Conservation (phyloP, 1,140 invertebrate species). For the Anastrepha obliqua region DNA sequence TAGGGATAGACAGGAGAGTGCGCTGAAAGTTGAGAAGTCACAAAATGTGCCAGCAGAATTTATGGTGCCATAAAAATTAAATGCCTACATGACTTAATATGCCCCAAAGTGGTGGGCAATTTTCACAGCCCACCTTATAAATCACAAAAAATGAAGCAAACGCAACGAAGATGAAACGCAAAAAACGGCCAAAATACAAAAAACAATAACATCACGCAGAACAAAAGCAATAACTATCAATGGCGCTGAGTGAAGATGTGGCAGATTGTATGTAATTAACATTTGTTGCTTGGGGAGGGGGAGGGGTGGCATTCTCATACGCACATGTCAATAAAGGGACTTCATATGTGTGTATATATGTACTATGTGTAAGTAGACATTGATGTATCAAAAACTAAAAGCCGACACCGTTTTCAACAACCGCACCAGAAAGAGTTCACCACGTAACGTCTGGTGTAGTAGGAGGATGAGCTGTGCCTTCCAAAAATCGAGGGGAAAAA, state of each 20-base stretch:
- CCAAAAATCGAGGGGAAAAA: not conserved
- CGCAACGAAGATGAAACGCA: not conserved
- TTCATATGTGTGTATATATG: not conserved
- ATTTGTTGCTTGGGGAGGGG: not conserved
- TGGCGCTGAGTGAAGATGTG: not conserved
- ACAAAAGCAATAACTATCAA: not conserved
- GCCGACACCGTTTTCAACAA: not conserved
- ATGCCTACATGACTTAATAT: constrained; percentile 40
- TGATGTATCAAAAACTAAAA: not conserved
- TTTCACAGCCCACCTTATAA: constrained; percentile 34
- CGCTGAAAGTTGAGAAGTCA: not conserved
- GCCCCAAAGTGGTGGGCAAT: constrained; percentile 34
- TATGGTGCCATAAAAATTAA: constrained; percentile 3
- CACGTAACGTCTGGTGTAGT: not conserved
- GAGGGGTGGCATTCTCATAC: too few relatives aligned
- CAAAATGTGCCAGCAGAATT: constrained; percentile 16
- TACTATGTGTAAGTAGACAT: not conserved
- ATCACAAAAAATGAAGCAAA: constrained; percentile 20
- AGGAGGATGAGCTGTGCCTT: constrained; percentile 40
- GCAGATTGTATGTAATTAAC: not conserved
- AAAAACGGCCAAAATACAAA: not conserved
- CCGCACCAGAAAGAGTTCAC: not conserved
- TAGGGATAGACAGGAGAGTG: too few relatives aligned
- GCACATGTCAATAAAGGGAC: not conserved
- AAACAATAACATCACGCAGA: not conserved